These are phyloP conservation scores for rat (Rattus norvegicus) DNA, from an alignment of 2,113 vertebrate species.

Conservation along the genomic window DNA sequence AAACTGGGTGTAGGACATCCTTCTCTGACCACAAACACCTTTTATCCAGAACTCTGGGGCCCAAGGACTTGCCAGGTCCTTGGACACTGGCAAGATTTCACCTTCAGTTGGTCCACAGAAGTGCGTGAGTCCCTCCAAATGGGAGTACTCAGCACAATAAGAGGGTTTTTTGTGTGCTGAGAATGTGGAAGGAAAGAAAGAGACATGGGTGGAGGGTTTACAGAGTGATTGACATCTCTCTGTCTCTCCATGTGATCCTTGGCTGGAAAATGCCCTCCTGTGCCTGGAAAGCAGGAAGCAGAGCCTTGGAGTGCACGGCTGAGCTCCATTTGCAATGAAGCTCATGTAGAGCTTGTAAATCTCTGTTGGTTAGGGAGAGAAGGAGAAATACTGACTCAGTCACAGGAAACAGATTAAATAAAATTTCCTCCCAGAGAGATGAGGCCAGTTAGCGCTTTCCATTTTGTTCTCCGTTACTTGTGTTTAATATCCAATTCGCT, in stretches of 20 bases:
- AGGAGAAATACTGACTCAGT: background rate
- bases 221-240: background rate
- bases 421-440: background rate
- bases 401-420: background rate
- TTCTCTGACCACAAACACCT: background rate
- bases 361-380: background rate
- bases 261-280: background rate
- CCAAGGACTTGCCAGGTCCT: background rate
- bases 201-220: background rate
- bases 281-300: background rate
- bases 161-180: background rate
- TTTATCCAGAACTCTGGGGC: background rate
- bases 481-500: background rate
- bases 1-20: background rate
- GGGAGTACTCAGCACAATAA: conserved; percentile 30
- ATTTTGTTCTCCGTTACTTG: background rate
- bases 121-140: conserved; percentile 29
- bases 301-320: background rate
- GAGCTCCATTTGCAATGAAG: background rate
- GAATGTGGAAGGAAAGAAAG: background rate
- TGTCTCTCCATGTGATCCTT: background rate
- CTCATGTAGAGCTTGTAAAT: background rate
- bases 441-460: background rate
- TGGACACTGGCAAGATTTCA: conserved; percentile 42
- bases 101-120: background rate